Evolutionary conservation across 1,140 invertebrate genomes (phyloP).

Genomic region (Yoshiicerus persimilis): DNA sequence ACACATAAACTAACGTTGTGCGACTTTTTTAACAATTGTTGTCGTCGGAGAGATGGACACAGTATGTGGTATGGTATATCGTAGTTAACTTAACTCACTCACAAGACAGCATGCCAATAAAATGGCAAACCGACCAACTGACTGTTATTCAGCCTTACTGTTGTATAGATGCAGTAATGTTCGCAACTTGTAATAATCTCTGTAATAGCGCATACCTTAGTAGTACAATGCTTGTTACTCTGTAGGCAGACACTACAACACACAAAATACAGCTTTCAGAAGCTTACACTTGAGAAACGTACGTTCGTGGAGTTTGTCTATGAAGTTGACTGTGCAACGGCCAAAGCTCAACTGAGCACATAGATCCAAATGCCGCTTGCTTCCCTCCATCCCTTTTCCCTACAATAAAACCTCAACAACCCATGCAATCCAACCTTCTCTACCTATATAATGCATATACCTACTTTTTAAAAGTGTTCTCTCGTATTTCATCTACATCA

Average conservation of each 20-base stretch:
- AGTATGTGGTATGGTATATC: slow-evolving; percentile 22
- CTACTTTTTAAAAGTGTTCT: no score
- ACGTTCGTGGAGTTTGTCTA: neutral
- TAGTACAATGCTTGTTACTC: neutral
- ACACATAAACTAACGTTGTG: neutral
- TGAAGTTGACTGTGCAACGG: slow-evolving; percentile 10
- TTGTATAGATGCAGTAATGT: neutral
- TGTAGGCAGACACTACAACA: neutral
- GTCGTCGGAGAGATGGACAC: neutral
- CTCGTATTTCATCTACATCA: no score
- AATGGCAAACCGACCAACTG: neutral
- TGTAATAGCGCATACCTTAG: no score
- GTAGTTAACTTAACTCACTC: neutral
- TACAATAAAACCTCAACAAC: neutral
- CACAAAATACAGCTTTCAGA: neutral
- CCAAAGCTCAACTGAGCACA: neutral
- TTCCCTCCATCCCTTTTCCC: slow-evolving; percentile 14
- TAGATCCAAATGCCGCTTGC: neutral
- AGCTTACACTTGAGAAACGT: neutral
- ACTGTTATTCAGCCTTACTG: neutral
- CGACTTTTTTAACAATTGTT: neutral
- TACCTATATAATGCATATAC: neutral
- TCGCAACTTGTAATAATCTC: neutral
- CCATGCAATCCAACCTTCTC: neutral
- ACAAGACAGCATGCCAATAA: neutral